Base-by-base conservation (phyloP, 2,797 vertebrate genomes). In the Ctenopoma multispine region DNA sequence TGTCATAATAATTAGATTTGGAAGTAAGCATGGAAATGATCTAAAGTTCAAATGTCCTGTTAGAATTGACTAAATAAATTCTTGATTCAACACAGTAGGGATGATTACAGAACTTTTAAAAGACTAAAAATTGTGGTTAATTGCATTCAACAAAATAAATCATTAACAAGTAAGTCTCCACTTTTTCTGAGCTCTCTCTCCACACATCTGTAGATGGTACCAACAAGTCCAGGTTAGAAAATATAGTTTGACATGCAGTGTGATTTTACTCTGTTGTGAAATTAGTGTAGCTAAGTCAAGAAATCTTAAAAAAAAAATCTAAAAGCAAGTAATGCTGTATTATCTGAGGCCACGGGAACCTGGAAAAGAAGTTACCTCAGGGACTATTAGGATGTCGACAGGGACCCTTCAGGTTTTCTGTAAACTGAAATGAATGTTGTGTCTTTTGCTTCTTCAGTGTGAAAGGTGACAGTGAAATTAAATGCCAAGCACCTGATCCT, bases 381-480 rank as follows among this genome's bases (percentile, higher is more conserved):
- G 13, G 15, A n/a, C n/a, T n/a, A 54, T 61, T 31, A 12, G 24
- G 40, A 54, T 34, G 12, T 34, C 46, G 1, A 18, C 36, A 47
- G 24, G 12, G 51, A 36, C 15, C 9, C 18, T 58, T 38, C n/a
- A 27, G 41, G 54, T 59, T 53, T 36, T 1, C 60, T 56, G 21
- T 48, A 15, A 66, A 48, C 4, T 50, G 18, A 67, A 60, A 44
- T 43, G 9, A 21, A 54, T 20, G 1, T 58, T 0, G 2, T 68
- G 2, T 68, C 20, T 61, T 70, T 41, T 64, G 12, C 63, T 41
- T 71, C 57, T 64, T 24, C 58, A 89, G 82, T 55, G 64, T 78
- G 75, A 85, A 78, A 79, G 81, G 73, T 82, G 79, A 82, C 69
- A 9, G 51, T 75, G 63, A 70, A 46, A 80, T 75, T 75, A 82